These are phyloP conservation scores for Heliangelus exortis DNA, from an alignment of 2,797 vertebrate species.

Conservation along the genomic window DNA sequence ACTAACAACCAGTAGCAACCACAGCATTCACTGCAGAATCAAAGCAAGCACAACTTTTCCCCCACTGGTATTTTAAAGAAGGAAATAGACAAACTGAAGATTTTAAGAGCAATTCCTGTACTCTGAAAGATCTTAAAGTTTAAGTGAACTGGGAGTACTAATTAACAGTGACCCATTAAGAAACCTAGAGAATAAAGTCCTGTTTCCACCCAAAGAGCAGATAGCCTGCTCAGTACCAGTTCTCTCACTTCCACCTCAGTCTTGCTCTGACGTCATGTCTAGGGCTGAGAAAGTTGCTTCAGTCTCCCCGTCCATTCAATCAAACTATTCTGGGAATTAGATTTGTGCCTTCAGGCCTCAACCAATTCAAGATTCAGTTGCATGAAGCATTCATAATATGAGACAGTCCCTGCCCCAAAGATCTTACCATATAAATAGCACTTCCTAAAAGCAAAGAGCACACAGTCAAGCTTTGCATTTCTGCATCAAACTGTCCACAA, in stretches of 20 bases:
- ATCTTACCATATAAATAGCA: conserved; percentile 49
- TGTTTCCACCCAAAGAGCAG: conserved; percentile 35
- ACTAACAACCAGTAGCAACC: background rate
- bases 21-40: background rate
- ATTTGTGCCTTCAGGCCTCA: conserved; percentile 50
- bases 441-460: conserved; percentile 26
- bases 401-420: conserved; percentile 59
- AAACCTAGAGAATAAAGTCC: conserved; percentile 57
- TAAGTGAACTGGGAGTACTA: background rate
- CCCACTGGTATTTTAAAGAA: background rate
- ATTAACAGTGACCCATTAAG: conserved; percentile 54
- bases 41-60: background rate
- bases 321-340: conserved; percentile 55
- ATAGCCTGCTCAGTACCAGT: conserved; percentile 10
- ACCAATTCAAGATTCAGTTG: conserved; percentile 32
- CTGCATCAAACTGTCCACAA: background rate
- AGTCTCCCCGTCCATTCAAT: conserved; percentile 28
- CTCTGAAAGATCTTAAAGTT: background rate
- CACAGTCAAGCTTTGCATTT: conserved; percentile 14
- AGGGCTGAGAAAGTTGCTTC: conserved; percentile 44
- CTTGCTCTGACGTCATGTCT: conserved; percentile 57
- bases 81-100: background rate
- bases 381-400: conserved; percentile 49
- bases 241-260: conserved; percentile 42
- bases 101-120: conserved; percentile 40